Evolutionary conservation across 2,113 vertebrate genomes (phyloP), one percentile per base, ranked within the genome.

Genomic region (Sinocyclocheilus anshuiensis): DNA sequence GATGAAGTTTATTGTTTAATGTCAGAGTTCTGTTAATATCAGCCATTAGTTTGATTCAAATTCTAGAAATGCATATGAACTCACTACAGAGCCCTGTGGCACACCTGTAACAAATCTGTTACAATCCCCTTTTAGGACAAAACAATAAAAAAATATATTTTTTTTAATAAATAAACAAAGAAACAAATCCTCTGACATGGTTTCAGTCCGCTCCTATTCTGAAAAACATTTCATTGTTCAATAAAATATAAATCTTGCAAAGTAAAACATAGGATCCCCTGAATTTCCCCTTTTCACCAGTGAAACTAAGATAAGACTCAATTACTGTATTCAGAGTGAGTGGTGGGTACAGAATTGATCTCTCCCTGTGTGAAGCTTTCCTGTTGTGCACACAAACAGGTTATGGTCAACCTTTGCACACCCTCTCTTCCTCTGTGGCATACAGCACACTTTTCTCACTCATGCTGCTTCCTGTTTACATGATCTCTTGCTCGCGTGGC

Each of bases 391-490:
- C 87, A 88, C 84, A 93, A 89, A 84, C 78, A 81, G 59, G n/a
- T 76, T 87, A 80, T 77, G 90, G 86, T 93, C 89, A 90, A 90
- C 86, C 84, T 87, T 57, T 81, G 77, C 55, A 61, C 75, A 81
- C 63, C 8, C 63, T 48, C 77, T 50, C 78, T 87, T 90, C 86
- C 87, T 67, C 82, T 89, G 86, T 86, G 86, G 80, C 65, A 77
- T 65, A 77, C 39, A 71, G 67, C 69, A 81, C 45, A 86, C 80
- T 75, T 75, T 86, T 67, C 83, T 59, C 42, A 87, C 69, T 61
- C 69, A 77, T 76, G 77, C 86, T 83, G 87, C 89, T 92, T 92
- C 91, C 91, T 92, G 91, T 92, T 92, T 90, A 91, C 87, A 53
- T 77, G 77, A 79, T 74, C 83, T 86, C 76, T 26, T 50, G 74